Base-by-base conservation (phyloP, 2,113 vertebrate genomes). In the Cavia porcellus region DNA sequence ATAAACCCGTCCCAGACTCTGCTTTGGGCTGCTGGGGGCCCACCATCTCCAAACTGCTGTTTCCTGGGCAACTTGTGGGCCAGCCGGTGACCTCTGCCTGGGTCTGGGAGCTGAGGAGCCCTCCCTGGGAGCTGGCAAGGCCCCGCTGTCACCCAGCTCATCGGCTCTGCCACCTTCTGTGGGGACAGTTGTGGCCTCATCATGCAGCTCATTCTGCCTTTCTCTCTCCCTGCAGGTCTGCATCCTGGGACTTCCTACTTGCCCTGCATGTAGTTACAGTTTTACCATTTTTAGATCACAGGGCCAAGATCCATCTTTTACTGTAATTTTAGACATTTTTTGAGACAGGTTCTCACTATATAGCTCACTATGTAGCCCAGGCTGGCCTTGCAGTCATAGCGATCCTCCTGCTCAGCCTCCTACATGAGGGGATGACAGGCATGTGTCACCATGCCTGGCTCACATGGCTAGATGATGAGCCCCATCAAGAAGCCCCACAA, bases 191-290 rank as follows among this genome's bases (percentile, higher is more conserved):
- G 19, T 9, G 10, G 38, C 20, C 72, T 45, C 42, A 11, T 12
- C 38, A 2, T 11, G 10, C 22, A 77, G 25, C 74, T 28, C 42
- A 10, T 45, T 87, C 57, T 22, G 0, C 25, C 35, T 57, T 79
- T 62, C 77, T 91, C 68, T 20, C 4, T 64, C 32, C 45, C 47
- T 35, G 45, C 97, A 99, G 50, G 35, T 14, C 38, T 10, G 12
- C 19, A 50, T 45, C 68, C 9, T 70, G 17, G 30, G 13, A 68
- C 7, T 47, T 13, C 35, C 50, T 28, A 45, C 24, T 89, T 38
- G 24, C 10, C 24, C 38, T 25, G 19, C 20, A 3, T 52, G 14
- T 17, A n/a, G 45, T 42, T 35, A 38, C 1, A 0, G 28, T 52
- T 74, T 86, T 52, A 9, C 72, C 52, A 77, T 30, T 72, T 84